Conservation (phyloP, 2,888 invertebrate species). For the Cantharis lateralis region DNA sequence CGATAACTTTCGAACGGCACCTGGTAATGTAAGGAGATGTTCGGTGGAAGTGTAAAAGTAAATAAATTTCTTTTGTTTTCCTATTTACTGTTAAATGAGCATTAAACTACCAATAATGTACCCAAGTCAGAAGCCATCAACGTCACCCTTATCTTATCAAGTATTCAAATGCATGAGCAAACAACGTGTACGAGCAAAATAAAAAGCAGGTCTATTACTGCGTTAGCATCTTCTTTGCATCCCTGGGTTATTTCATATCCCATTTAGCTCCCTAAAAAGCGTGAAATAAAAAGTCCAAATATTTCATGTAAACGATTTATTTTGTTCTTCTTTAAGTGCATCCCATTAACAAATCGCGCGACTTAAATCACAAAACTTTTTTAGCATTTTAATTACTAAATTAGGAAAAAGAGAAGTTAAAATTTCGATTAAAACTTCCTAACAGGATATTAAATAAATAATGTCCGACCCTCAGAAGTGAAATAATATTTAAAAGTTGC, state of each 20-base stretch:
- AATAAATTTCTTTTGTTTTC: slow-evolving; percentile 7
- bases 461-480: not conserved
- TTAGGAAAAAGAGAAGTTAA: not conserved
- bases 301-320: slow-evolving; percentile 35
- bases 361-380: not conserved
- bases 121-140: slow-evolving; percentile 23
- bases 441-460: not conserved
- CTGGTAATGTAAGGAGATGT: not conserved
- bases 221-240: slow-evolving; percentile 40
- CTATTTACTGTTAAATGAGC: slow-evolving; percentile 23
- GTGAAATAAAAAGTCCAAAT: slow-evolving; percentile 44
- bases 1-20: not conserved
- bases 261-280: slow-evolving; percentile 46
- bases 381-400: not conserved
- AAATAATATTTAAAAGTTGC: not conserved
- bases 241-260: slow-evolving; percentile 46
- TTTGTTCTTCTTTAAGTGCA: slow-evolving; percentile 23
- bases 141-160: slow-evolving; percentile 42
- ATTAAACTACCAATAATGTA: slow-evolving; percentile 23
- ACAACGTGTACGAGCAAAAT: slow-evolving; percentile 34
- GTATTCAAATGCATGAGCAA: slow-evolving; percentile 42
- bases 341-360: not conserved
- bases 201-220: slow-evolving; percentile 41
- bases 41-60: not conserved
- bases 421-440: not conserved